Evolutionary conservation across 2,888 invertebrate genomes (phyloP).

Genomic region (Orchesellides sinensis): DNA sequence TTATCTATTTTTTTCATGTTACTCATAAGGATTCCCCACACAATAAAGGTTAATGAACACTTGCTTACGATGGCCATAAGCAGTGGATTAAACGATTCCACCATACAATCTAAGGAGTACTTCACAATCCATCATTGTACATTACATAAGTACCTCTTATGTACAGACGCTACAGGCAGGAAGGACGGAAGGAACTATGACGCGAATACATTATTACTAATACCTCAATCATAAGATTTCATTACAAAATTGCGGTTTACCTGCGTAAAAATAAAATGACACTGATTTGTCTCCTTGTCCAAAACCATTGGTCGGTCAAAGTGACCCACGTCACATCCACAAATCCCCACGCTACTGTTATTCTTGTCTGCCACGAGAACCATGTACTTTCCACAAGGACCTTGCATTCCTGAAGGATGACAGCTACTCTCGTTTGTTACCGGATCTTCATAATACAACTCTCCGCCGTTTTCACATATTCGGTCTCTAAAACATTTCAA

Average conservation of each 20-base stretch:
- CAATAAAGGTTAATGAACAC: background rate
- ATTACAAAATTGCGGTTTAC: slow-evolving; percentile 37
- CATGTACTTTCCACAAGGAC: slow-evolving; percentile 50
- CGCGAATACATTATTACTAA: no score
- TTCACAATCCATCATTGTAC: no score
- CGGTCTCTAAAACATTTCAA: background rate
- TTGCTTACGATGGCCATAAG: no score
- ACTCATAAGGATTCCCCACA: background rate
- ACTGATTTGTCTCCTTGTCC: slow-evolving; percentile 31
- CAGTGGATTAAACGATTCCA: no score
- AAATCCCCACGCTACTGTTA: slow-evolving; percentile 31
- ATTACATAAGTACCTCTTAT: no score
- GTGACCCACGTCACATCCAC: slow-evolving; percentile 48
- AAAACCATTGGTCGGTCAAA: slow-evolving; percentile 30
- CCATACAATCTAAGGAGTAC: no score
- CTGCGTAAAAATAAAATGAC: slow-evolving; percentile 62
- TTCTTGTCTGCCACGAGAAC: slow-evolving; percentile 16
- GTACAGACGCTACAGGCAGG: no score
- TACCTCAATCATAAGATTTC: no score
- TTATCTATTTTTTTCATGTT: no score
- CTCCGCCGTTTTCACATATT: slow-evolving; percentile 22
- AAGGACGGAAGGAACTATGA: no score
- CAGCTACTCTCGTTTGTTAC: slow-evolving; percentile 31
- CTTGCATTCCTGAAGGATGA: background rate
- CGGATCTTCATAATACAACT: slow-evolving; percentile 42